Conservation (phyloP, 2,888 invertebrate genomes). For the Cheilosia vernalis region DNA sequence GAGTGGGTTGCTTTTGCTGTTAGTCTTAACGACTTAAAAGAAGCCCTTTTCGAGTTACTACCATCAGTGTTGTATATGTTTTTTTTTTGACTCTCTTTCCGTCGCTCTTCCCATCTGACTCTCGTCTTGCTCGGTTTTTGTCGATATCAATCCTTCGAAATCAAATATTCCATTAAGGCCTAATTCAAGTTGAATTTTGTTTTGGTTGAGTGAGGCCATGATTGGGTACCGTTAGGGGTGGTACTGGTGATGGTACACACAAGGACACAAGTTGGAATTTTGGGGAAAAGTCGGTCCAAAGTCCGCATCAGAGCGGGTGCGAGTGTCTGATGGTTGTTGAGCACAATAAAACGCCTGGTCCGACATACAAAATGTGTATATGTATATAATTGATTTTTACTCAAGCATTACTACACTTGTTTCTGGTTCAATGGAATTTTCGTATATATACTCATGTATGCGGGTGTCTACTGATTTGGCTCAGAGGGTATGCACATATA, state of each 20-base stretch:
- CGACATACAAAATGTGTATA: conserved; percentile 12
- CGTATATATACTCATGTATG: conserved; percentile 34
- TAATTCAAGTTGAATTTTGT: conserved; percentile 71
- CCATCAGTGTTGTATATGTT: background rate
- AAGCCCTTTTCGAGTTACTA: conserved; percentile 29
- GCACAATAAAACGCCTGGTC: conserved; percentile 49
- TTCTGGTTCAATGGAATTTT: conserved; percentile 70
- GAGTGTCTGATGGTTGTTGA: conserved; percentile 46
- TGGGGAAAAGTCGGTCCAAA: conserved; percentile 39
- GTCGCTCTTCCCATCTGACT: background rate
- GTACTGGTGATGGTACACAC: background rate
- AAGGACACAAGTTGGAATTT: conserved; percentile 1
- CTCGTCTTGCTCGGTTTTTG: conserved; percentile 29
- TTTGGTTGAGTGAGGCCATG: conserved; percentile 66
- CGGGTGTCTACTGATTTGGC: conserved; percentile 60
- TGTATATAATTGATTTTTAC: conserved; percentile 70
- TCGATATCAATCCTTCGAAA: conserved; percentile 65
- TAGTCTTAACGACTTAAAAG: conserved; percentile 44
- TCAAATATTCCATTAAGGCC: conserved; percentile 75
- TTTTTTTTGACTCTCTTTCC: background rate
- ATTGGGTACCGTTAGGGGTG: background rate
- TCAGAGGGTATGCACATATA: conserved; percentile 37
- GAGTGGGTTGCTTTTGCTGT: conserved; percentile 35
- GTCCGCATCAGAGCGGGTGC: conserved; percentile 33
- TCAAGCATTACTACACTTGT: conserved; percentile 70